Percentiles rank a stretch among this genome's conserved stretches.
These are phyloP conservation scores for Lampris megalopsis DNA, from an alignment of 2,113 vertebrate genomes.

Conservation along the genomic window DNA sequence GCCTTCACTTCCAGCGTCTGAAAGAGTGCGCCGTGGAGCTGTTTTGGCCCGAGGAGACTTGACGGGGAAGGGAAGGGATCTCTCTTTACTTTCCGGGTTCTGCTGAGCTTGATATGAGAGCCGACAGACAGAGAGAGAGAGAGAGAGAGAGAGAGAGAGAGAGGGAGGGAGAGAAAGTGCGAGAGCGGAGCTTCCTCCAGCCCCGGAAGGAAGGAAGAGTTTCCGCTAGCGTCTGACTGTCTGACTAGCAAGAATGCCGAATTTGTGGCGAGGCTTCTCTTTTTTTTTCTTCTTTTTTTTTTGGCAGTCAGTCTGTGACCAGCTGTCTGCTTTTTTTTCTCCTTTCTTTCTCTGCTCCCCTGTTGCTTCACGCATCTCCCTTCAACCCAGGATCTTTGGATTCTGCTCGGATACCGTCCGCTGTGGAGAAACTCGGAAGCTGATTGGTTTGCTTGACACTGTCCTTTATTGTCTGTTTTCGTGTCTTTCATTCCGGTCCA, in stretches of 20 bases:
- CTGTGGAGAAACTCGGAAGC: constrained; percentile 59
- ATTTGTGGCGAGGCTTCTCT: constrained; percentile 72
- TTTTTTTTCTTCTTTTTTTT: constrained; percentile 69
- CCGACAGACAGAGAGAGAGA: constrained; percentile 11
- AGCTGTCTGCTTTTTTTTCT: constrained; percentile 75
- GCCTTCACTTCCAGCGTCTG: constrained; percentile 61
- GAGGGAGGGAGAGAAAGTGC: constrained; percentile 56
- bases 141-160: constrained; percentile 39
- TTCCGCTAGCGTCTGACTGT: constrained; percentile 76
- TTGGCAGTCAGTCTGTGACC: constrained; percentile 79
- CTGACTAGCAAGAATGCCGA: constrained; percentile 78
- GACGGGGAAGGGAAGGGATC: constrained; percentile 36
- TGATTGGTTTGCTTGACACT: constrained; percentile 54
- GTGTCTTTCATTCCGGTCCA: constrained; percentile 42
- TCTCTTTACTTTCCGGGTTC: constrained; percentile 68
- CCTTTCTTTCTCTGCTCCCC: constrained; percentile 47
- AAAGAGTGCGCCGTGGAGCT: constrained; percentile 64
- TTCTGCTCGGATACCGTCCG: constrained; percentile 68
- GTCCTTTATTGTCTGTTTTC: constrained; percentile 42
- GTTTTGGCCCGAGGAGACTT: constrained; percentile 67
- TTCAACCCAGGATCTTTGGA: constrained; percentile 79
- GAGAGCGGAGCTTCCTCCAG: constrained; percentile 70
- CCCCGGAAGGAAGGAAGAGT: constrained; percentile 74
- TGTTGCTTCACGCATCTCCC: constrained; percentile 65
- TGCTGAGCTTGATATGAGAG: constrained; percentile 68